Evolutionary conservation across 2,888 invertebrate genomes (phyloP), one percentile per base, ranked within the genome.

Genomic region (Iselma pallidipennis): DNA sequence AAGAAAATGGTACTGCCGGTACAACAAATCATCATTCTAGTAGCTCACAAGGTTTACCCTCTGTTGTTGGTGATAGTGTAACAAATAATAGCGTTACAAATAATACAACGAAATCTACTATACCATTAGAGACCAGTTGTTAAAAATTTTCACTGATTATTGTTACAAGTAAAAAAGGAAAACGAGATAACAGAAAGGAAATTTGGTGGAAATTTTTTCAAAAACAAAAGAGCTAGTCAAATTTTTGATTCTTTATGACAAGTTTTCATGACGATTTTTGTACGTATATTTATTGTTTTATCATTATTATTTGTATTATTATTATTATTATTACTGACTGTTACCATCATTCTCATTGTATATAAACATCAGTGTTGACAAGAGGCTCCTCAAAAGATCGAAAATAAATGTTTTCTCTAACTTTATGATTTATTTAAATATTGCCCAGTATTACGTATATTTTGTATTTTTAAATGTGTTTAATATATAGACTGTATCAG

Each of bases 41-140:
- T 59, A 89, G 89, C 70, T 92, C 92, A 63, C 91, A 93, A 82
- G 92, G 91, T 62, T 83, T 91, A 81, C 92, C 92, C 57, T 93
- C 93, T 33, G 87, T 92, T 84, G 91, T 90, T 65, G 91, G 91
- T 80, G 89, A 89, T 68, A 86, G 89, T 66, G 89, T 89, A 72
- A 87, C 88, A 81, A 73, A 89, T 86, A 76, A 89, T 77, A 87
- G 89, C 83, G 88, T 88, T 73, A 87, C 89, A 69, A 84, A 87
- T 67, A 88, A 89, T 66, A 83, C 85, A 72, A 83, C 85, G 28
- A 85, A 83, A 29, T 78, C 78, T 67, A 71, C 76, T 14, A 70
- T 77, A 49, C 85, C 85, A 26, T 76, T 85, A 69, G 86, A 86
- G 70, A 85, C 86, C 48, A 85, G 84, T 70, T 86, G 86, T 74